Percentiles rank a stretch among this genome's conserved stretches.
These are phyloP conservation scores for Macquaria australasica DNA, from an alignment of 2,113 vertebrate genomes.

Conservation along the genomic window DNA sequence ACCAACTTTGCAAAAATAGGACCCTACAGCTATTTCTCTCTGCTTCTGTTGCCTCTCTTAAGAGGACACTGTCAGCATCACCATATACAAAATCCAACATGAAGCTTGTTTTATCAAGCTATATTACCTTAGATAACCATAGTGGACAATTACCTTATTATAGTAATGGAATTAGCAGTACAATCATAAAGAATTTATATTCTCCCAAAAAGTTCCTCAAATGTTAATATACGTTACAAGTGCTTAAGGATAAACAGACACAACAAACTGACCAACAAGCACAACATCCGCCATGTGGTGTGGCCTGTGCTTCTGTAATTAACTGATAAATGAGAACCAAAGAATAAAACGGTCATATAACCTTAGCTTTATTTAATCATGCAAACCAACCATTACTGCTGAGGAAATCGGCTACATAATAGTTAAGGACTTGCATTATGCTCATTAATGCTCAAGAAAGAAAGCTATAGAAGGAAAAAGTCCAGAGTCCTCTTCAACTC, in stretches of 20 bases:
- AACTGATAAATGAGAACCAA: background rate
- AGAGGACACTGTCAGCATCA: background rate
- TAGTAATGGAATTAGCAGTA: background rate
- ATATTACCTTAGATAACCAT: background rate
- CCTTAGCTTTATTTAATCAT: background rate
- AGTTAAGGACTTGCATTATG: background rate
- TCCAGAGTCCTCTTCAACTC: background rate
- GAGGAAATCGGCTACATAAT: background rate
- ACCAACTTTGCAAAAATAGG: too few species aligned
- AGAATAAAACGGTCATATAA: too few species aligned
- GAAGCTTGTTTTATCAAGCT: background rate
- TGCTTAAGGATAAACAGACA: background rate
- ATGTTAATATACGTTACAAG: background rate
- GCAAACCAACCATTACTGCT: background rate
- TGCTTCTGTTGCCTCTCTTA: background rate
- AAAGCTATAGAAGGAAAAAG: background rate
- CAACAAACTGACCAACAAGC: background rate
- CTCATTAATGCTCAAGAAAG: background rate
- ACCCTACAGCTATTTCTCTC: too few species aligned
- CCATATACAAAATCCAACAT: background rate
- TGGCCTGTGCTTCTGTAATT: background rate
- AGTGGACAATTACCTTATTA: background rate
- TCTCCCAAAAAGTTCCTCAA: background rate
- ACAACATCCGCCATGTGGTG: background rate
- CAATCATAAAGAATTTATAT: background rate